Evolutionary conservation across 1,140 invertebrate genomes (phyloP), one percentile per base, ranked within the genome.

Genomic region (Branchinecta lynchi): DNA sequence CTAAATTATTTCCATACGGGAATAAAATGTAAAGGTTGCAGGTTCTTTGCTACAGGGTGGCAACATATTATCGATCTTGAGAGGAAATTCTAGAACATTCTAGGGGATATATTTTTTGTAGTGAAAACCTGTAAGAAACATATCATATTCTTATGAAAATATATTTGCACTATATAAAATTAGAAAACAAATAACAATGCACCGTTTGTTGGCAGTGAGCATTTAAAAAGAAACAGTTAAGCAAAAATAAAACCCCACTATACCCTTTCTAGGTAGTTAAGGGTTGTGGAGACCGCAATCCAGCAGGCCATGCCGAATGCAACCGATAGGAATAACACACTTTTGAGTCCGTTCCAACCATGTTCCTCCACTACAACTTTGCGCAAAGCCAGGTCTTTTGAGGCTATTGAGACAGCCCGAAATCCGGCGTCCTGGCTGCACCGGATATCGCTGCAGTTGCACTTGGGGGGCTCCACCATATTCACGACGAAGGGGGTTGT

Each of bases 351-450:
- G 17, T 60, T 60, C 51, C 51, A 60, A 15, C 51, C 51, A 2
- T 60, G 17, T 12, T 15, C 12, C 12, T 60, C 51, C 51, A 60
- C 17, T 60, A 15, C 51, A 60, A 20, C 51, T 60, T 60, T 60
- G 12, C 51, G 12, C 12, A 15, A 60, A 60, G 51, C 51, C 17
- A 20, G 51, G 17, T 60, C 51, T 60, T 60, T 60, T 3, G 12
- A 15, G 12, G 51, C 12, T 20, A 60, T 15, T 12, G 51, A 60
- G 51, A 60, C 51, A 15, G 51, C 51, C 12, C 51, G 51, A 60
- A 60, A 60, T 60, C 51, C 51, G 17, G 51, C 51, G 17, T 60
- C 51, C 17, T 60, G 51, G 17, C 51, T 60, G 51, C 51, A 60
- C 51, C 51, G 51, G 12, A 60, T 60, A 60, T 60, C 51, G 17